phyloP scores from a whole-genome alignment of 1,140 invertebrate genomes.

The Caenorhabditis latens region DNA sequence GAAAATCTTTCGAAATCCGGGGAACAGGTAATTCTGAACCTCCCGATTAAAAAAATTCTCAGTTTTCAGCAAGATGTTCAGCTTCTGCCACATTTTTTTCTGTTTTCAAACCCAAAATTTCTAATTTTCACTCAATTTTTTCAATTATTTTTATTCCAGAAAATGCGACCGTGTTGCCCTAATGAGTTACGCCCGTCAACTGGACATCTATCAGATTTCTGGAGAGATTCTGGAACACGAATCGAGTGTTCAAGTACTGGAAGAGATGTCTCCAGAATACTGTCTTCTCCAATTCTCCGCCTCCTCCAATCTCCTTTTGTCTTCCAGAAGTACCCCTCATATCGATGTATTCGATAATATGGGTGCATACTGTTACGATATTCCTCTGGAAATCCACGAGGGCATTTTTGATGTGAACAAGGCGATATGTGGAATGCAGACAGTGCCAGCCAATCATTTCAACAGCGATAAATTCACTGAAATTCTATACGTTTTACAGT shows the following conservation, averaged over 20 bases:
- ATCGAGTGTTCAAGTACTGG: constrained; percentile 59
- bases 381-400: constrained; percentile 19
- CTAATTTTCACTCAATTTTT: too few relatives aligned
- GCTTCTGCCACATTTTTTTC: too few relatives aligned
- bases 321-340: constrained; percentile 47
- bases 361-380: constrained; percentile 57
- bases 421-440: constrained; percentile 55
- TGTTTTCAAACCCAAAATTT: too few relatives aligned
- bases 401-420: constrained; percentile 36
- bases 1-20: too few relatives aligned
- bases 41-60: too few relatives aligned
- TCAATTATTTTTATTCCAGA: not conserved
- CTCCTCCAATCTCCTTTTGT: constrained; percentile 32
- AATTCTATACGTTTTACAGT: constrained; percentile 50
- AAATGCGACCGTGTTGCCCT: constrained; percentile 41
- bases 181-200: constrained; percentile 33
- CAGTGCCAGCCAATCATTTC: not conserved
- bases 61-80: too few relatives aligned
- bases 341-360: constrained; percentile 59
- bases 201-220: constrained; percentile 42
- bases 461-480: constrained; percentile 41
- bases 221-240: constrained; percentile 48
- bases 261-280: constrained; percentile 58
- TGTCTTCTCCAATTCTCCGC: constrained; percentile 45
- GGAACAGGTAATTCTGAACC: too few relatives aligned